Conservation (phyloP, 2,888 invertebrate genomes). For the Hypomecis punctinalis region DNA sequence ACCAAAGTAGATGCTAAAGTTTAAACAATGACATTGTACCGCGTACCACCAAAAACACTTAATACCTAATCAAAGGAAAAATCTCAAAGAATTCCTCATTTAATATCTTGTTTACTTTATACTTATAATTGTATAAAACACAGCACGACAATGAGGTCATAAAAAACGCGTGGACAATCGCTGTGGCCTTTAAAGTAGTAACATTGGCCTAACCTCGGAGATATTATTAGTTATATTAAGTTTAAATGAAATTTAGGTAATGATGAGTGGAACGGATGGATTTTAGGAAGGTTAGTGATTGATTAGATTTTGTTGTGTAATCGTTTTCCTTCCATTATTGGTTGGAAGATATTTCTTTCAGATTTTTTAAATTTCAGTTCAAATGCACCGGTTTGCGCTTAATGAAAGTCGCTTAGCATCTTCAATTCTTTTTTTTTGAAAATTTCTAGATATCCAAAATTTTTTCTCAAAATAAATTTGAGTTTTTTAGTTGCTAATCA, state of each 20-base stretch:
- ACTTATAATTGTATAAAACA: conserved; percentile 36
- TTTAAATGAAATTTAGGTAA: conserved; percentile 46
- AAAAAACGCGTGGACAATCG: conserved; percentile 57
- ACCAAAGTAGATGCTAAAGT: not conserved
- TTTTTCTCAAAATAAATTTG: too few species aligned
- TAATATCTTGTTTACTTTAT: conserved; percentile 29
- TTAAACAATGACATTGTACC: conserved; percentile 10
- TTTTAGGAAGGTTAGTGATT: conserved; percentile 6
- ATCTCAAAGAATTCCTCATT: conserved; percentile 9
- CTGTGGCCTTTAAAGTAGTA: conserved; percentile 55
- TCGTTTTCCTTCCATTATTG: too few species aligned
- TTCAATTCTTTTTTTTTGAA: too few species aligned
- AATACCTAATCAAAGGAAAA: conserved; percentile 15
- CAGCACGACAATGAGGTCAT: conserved; percentile 37
- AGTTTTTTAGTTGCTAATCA: too few species aligned
- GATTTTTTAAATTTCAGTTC: too few species aligned
- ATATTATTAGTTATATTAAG: conserved; percentile 35
- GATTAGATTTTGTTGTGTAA: not conserved
- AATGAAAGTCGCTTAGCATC: too few species aligned
- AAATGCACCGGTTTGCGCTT: too few species aligned
- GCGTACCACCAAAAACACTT: not conserved
- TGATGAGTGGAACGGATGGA: conserved; percentile 48
- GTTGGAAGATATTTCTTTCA: too few species aligned
- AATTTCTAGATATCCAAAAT: too few species aligned
- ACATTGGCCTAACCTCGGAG: conserved; percentile 70